Base-by-base conservation (phyloP, 2,888 invertebrate species). In the Tenthredo scrophulariae region DNA sequence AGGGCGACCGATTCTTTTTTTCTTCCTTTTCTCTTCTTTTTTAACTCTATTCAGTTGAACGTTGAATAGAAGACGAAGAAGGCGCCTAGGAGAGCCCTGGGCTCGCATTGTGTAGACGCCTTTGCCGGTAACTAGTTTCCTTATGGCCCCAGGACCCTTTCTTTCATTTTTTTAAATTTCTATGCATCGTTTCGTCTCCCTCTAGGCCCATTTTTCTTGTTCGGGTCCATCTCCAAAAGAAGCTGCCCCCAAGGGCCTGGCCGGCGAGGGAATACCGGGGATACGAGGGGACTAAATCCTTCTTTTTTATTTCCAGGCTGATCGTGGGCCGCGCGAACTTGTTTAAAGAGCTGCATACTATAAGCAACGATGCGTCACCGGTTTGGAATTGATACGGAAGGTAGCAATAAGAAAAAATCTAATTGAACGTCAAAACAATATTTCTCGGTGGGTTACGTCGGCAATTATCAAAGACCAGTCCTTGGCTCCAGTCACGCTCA, bases 401-500 rank as follows among this genome's bases (percentile, higher is more conserved):
- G 58, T 40, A 15, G 58, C 58, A 80, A 80, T 80, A 80, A 62
- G 43, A 85, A 85, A 85, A 80, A 82, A 80, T 72, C 86, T 87
- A 88, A 89, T 89, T 86, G 87, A 87, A 87, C 87, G 87, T 89
- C 86, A 89, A 89, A 89, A 89, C 88, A 88, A 89, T 90, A 86
- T 87, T 88, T 84, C 80, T 85, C 80, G 26, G 46, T 65, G 43
- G 85, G 84, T 50, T 85, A 79, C 86, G 90, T 90, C 91, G 91
- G 90, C 90, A 88, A 89, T 91, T 91, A 91, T 91, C 91, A 92
- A 91, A 92, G 91, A 87, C 85, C 85, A 77, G 85, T 86, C 62
- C 85, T 85, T 86, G 87, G 88, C 89, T 87, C 91, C 88, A 92
- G 92, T 91, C 91, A 92, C 91, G 91, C 91, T 91, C 89, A 92